phyloP scores from a whole-genome alignment of 2,888 invertebrate species.

The Cataglyphis cursor region DNA sequence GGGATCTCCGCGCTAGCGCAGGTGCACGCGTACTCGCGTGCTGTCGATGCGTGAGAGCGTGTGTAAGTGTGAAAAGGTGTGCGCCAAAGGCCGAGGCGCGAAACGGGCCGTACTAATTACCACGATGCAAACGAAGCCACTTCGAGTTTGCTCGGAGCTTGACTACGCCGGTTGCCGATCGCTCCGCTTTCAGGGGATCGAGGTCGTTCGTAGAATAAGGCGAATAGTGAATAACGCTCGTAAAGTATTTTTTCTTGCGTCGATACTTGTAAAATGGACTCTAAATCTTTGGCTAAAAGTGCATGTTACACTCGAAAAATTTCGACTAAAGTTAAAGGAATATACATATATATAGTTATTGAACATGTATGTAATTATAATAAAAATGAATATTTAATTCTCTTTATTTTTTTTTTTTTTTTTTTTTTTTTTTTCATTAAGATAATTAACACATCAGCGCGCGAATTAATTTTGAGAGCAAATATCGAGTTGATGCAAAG shows the following conservation, averaged over 20 bases:
- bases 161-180: conserved; percentile 38
- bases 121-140: conserved; percentile 58
- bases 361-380: not conserved
- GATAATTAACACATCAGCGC: not conserved
- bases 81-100: conserved; percentile 42
- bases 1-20: conserved; percentile 40
- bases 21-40: conserved; percentile 69
- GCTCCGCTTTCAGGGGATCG: conserved; percentile 56
- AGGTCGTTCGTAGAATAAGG: conserved; percentile 55
- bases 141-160: conserved; percentile 42
- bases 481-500: not conserved
- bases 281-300: not conserved
- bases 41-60: conserved; percentile 10
- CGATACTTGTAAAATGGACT: conserved; percentile 5
- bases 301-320: not conserved
- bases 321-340: too few species aligned
- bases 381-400: not conserved
- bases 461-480: not conserved
- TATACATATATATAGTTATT: not conserved
- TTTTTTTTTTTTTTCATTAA: not conserved
- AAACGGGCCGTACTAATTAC: conserved; percentile 67
- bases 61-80: conserved; percentile 63
- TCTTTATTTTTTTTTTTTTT: not conserved
- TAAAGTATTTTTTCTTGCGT: conserved; percentile 3
- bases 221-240: conserved; percentile 36